Percentiles rank a stretch among this genome's conserved stretches.
Evolutionary conservation across 1,140 invertebrate species (phyloP).

Genomic region (Globodera ellingtonae): DNA sequence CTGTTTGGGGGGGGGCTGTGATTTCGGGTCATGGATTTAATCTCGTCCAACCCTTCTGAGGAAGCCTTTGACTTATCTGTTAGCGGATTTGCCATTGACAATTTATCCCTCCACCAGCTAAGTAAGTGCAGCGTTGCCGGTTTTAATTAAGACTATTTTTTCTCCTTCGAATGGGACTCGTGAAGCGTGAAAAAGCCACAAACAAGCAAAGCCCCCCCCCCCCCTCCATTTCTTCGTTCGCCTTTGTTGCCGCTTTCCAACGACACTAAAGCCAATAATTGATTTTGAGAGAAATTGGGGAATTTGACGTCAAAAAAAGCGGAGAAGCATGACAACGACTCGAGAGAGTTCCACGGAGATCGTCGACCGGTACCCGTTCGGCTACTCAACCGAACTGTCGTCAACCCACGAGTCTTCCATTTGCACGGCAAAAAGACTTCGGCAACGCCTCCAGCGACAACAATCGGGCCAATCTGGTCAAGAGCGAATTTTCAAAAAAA

Average conservation of each 20-base stretch:
- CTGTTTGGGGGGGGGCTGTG: too few relatives aligned
- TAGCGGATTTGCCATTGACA: too few relatives aligned
- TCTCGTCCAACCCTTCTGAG: too few relatives aligned
- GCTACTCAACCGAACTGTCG: slow-evolving; percentile 63
- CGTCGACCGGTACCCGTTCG: slow-evolving; percentile 59
- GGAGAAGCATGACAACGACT: slow-evolving; percentile 46
- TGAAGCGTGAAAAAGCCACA: too few relatives aligned
- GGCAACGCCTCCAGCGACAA: slow-evolving; percentile 61
- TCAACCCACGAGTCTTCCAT: slow-evolving; percentile 61
- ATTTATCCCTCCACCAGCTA: too few relatives aligned
- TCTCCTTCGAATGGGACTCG: too few relatives aligned
- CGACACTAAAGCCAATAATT: not conserved
- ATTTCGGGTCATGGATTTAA: too few relatives aligned
- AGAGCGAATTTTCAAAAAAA: not conserved
- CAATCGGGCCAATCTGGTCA: slow-evolving; percentile 63
- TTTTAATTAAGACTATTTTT: not conserved
- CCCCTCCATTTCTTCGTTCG: too few relatives aligned
- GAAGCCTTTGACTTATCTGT: too few relatives aligned
- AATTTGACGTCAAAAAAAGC: not conserved
- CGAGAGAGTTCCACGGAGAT: slow-evolving; percentile 63
- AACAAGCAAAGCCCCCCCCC: too few relatives aligned
- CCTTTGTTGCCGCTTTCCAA: too few relatives aligned
- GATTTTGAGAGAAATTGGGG: not conserved
- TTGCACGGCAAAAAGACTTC: slow-evolving; percentile 61
- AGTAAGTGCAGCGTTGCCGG: too few relatives aligned